Evolutionary conservation across 2,888 invertebrate species (phyloP).

Genomic region (Agelastica alni): DNA sequence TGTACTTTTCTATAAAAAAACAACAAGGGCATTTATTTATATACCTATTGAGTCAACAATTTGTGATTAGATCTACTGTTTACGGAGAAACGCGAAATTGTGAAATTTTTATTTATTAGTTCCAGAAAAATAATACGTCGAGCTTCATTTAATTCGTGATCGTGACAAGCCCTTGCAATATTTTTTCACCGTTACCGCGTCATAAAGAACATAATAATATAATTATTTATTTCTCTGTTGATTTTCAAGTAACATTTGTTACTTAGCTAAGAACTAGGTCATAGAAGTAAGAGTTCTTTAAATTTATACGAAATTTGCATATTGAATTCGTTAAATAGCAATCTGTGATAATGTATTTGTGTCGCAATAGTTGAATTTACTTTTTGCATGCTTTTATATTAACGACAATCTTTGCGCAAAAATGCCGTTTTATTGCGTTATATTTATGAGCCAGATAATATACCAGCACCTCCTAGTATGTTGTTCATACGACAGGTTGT

Average conservation of each 20-base stretch:
- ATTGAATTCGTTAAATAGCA: conserved; percentile 29
- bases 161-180: neutral
- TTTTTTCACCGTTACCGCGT: neutral
- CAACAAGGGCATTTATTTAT: no score
- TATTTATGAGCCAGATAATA: conserved; percentile 12
- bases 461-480: conserved; percentile 3
- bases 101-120: no score
- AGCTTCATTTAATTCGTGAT: neutral
- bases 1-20: no score
- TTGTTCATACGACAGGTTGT: conserved; percentile 6
- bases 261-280: conserved; percentile 36
- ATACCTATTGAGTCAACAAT: no score
- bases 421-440: conserved; percentile 12
- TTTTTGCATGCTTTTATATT: conserved; percentile 28
- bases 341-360: conserved; percentile 26
- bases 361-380: conserved; percentile 37
- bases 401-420: conserved; percentile 3
- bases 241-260: conserved; percentile 3
- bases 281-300: conserved; percentile 40
- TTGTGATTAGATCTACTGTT: no score
- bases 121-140: no score
- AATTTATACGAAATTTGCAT: conserved; percentile 36
- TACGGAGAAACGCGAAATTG: no score
- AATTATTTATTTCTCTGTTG: neutral
- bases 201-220: neutral